Percentiles rank a stretch among this genome's conserved stretches.
phyloP scores from a whole-genome alignment of 2,888 invertebrate species.

The Ariolimax columbianus region DNA sequence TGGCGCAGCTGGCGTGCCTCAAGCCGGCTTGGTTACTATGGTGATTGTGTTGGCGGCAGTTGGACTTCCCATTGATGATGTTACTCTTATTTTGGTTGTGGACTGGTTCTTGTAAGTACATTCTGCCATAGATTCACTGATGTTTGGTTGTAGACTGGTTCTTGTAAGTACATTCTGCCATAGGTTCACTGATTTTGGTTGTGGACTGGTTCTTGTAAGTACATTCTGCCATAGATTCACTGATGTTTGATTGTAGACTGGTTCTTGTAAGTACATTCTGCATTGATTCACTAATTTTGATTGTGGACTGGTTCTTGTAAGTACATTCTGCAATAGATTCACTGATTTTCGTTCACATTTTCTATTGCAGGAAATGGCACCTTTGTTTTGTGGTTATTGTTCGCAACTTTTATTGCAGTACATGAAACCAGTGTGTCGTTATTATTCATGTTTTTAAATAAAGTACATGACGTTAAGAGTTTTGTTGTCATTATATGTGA shows the following conservation, averaged over 20 bases:
- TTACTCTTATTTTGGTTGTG: slow-evolving; percentile 80
- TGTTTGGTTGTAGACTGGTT: no score
- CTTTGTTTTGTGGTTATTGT: no score
- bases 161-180: no score
- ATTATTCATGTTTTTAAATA: no score
- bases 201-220: slow-evolving; percentile 81
- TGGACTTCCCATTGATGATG: slow-evolving; percentile 80
- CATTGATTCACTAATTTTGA: slow-evolving; percentile 80
- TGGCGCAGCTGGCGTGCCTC: slow-evolving; percentile 97
- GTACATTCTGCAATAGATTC: slow-evolving; percentile 55
- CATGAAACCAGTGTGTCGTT: no score
- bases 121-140: not conserved
- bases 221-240: not conserved
- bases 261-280: no score
- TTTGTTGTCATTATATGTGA: no score
- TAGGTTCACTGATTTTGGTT: slow-evolving; percentile 80
- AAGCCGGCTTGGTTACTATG: slow-evolving; percentile 96
- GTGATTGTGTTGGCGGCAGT: slow-evolving; percentile 80
- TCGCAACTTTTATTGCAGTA: no score
- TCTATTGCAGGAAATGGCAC: no score
- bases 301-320: slow-evolving; percentile 81
- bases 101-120: slow-evolving; percentile 80
- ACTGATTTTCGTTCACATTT: no score
- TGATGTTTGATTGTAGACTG: no score
- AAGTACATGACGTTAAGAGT: no score